Evolutionary conservation across 2,113 vertebrate genomes (phyloP).

Genomic region (Myodes glareolus): DNA sequence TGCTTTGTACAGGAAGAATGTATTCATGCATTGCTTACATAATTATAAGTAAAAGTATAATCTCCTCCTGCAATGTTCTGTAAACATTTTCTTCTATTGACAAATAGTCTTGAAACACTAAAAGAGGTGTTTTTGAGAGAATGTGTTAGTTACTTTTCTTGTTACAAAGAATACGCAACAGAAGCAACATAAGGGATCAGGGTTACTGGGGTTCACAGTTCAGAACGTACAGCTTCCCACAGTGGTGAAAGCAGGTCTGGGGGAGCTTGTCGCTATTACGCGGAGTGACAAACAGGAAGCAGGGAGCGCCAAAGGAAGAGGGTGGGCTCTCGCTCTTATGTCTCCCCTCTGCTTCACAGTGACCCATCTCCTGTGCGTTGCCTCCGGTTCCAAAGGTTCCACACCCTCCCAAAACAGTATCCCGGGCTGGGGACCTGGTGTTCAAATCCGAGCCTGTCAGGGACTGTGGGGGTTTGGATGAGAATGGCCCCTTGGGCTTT

Average conservation of each 20-base stretch:
- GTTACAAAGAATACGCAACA: background rate
- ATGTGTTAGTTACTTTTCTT: background rate
- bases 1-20: background rate
- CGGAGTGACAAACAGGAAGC: background rate
- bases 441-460: background rate
- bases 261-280: background rate
- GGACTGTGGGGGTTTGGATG: background rate
- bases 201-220: background rate
- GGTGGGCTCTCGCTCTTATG: background rate
- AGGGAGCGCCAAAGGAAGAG: background rate
- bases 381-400: background rate
- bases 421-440: background rate
- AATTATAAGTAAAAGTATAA: background rate
- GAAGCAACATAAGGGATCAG: too few species aligned
- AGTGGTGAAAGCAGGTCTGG: background rate
- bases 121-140: background rate
- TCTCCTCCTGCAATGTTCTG: background rate
- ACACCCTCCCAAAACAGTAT: background rate
- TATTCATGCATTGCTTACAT: background rate
- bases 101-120: constrained; percentile 7
- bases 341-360: background rate
- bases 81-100: background rate
- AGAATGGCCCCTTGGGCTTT: background rate
- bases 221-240: background rate
- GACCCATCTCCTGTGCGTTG: background rate